Evolutionary conservation across 2,888 invertebrate species (phyloP).

Genomic region (Silvanus unidentatus): DNA sequence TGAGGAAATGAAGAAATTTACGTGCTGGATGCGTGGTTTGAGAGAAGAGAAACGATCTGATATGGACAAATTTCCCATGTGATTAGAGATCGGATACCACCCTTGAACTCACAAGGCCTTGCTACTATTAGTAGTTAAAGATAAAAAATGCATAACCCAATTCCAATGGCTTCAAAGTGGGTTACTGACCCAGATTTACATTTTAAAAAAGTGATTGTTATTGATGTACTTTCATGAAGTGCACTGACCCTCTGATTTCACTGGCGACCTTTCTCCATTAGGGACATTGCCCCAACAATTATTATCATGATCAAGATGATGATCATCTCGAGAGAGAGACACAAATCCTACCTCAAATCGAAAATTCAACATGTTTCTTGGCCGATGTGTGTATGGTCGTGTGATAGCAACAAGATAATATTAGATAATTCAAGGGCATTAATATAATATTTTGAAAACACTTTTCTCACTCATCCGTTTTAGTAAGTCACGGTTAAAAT

Average conservation of each 20-base stretch:
- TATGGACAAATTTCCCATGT: too few species aligned
- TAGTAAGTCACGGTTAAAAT: conserved; percentile 18
- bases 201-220: conserved; percentile 29
- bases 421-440: too few species aligned
- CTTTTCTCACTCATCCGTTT: too few species aligned
- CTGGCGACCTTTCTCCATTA: conserved; percentile 36
- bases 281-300: conserved; percentile 27
- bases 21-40: too few species aligned
- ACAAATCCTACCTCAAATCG: too few species aligned
- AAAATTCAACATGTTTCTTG: too few species aligned
- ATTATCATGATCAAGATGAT: conserved; percentile 5
- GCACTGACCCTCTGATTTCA: conserved; percentile 37
- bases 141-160: conserved; percentile 35
- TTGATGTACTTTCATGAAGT: conserved; percentile 33
- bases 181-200: conserved; percentile 31
- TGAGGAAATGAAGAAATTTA: too few species aligned
- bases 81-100: conserved; percentile 14
- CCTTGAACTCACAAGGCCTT: conserved; percentile 27
- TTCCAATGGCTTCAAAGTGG: conserved; percentile 30
- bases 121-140: conserved; percentile 19
- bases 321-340: conserved; percentile 2
- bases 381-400: too few species aligned
- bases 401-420: too few species aligned
- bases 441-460: too few species aligned
- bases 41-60: too few species aligned